Conservation (phyloP, 2,797 vertebrate genomes). For the Myripristis murdjan region DNA sequence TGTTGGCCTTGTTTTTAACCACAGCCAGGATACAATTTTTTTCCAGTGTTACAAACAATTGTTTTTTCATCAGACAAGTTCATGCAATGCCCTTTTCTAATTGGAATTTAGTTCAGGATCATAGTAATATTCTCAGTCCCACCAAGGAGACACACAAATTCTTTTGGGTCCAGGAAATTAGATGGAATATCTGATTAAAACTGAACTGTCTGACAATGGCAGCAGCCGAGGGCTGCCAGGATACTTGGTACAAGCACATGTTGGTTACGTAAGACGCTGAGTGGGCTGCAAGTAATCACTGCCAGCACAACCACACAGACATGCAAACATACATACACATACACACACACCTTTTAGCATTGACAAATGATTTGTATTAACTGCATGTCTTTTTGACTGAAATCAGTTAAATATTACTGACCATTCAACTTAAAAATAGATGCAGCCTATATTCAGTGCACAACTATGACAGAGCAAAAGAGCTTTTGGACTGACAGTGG, state of each 20-base stretch:
- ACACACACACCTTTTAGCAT: background rate
- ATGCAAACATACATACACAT: background rate
- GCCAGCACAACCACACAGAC: background rate
- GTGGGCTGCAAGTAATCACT: slow-evolving; percentile 23
- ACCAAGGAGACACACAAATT: background rate
- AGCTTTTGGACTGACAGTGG: background rate
- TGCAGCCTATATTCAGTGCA: background rate
- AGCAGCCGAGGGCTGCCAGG: background rate
- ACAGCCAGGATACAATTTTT: background rate
- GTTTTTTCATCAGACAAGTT: background rate
- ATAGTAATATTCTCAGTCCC: background rate
- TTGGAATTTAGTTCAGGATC: slow-evolving; percentile 1
- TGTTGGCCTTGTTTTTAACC: background rate
- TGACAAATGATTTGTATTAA: no score
- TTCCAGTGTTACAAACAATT: no score
- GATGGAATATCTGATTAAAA: background rate
- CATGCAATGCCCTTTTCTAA: background rate
- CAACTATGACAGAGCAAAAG: background rate
- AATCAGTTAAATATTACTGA: no score
- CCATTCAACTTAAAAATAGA: background rate
- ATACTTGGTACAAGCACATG: background rate
- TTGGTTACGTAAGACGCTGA: slow-evolving; percentile 27
- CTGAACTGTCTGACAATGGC: slow-evolving; percentile 4
- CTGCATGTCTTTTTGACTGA: no score
- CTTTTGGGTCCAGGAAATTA: background rate